A percentile compares a stretch with the other conserved stretches of the same genome.
phyloP scores from a whole-genome alignment of 2,797 vertebrate species.

The Gallinago stenura region DNA sequence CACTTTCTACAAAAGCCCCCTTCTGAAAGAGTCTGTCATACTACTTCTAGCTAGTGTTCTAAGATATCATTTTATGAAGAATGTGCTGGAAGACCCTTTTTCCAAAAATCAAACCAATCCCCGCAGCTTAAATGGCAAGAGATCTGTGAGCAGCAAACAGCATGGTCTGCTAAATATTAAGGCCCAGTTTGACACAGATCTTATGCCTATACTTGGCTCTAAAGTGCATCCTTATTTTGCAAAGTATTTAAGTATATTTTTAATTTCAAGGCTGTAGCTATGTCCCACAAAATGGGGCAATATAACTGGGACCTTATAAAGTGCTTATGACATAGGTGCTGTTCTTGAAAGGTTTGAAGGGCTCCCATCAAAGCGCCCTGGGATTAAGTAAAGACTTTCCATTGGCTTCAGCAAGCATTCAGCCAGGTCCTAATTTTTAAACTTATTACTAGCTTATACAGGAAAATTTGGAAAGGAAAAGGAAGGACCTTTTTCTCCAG shows the following conservation, averaged over 20 bases:
- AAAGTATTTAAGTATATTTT: neutral
- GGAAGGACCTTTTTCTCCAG: neutral
- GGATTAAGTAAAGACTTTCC: neutral
- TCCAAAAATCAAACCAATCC: neutral
- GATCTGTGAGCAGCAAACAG: neutral
- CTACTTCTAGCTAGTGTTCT: neutral
- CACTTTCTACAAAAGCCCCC: neutral
- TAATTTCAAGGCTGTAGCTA: neutral
- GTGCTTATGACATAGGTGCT: constrained; percentile 10
- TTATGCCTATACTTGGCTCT: neutral
- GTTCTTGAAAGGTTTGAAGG: neutral
- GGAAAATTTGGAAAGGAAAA: constrained; percentile 14
- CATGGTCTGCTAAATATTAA: neutral
- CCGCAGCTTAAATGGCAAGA: neutral
- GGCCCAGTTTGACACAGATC: neutral
- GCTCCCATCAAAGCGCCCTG: neutral
- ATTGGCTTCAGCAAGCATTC: neutral
- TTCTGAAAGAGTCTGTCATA: neutral
- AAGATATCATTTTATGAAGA: neutral
- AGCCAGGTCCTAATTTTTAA: neutral
- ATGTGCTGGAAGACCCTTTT: neutral
- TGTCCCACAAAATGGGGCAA: neutral
- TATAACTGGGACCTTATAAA: neutral
- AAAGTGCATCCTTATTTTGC: neutral
- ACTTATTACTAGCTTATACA: neutral